Conservation (phyloP, 2,888 invertebrate species). For the Diogma glabrata region DNA sequence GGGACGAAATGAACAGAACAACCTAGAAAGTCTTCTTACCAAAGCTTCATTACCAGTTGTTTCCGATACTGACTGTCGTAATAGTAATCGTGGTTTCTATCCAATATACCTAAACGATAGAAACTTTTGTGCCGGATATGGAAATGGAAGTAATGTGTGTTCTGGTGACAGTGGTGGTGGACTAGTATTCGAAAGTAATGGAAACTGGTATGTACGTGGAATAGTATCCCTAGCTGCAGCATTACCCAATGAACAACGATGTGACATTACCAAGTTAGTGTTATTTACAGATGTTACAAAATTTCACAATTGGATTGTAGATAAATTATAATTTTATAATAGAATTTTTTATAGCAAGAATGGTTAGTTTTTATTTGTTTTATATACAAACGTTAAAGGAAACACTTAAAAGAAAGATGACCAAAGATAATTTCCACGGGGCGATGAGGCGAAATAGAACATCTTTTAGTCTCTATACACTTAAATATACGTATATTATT, state of each 20-base stretch:
- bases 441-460: too few relatives aligned
- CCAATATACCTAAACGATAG: background rate
- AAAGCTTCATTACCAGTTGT: background rate
- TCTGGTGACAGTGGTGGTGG: constrained; percentile 9
- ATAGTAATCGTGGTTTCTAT: background rate
- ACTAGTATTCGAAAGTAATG: constrained; percentile 3
- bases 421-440: too few relatives aligned
- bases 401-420: too few relatives aligned
- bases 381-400: too few relatives aligned
- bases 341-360: too few relatives aligned
- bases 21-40: background rate
- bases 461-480: too few relatives aligned
- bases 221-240: background rate
- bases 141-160: background rate
- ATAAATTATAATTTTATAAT: too few relatives aligned
- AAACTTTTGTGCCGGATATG: constrained; percentile 1
- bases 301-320: constrained; percentile 9
- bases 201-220: constrained; percentile 10
- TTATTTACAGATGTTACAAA: constrained; percentile 9
- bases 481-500: too few relatives aligned
- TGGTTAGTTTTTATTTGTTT: too few relatives aligned
- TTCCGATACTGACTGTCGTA: background rate
- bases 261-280: constrained; percentile 1
- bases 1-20: background rate
- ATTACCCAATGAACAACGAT: too few relatives aligned